These are phyloP conservation scores for Syrmaticus mikado DNA, from an alignment of 2,113 vertebrate genomes.

Conservation along the genomic window DNA sequence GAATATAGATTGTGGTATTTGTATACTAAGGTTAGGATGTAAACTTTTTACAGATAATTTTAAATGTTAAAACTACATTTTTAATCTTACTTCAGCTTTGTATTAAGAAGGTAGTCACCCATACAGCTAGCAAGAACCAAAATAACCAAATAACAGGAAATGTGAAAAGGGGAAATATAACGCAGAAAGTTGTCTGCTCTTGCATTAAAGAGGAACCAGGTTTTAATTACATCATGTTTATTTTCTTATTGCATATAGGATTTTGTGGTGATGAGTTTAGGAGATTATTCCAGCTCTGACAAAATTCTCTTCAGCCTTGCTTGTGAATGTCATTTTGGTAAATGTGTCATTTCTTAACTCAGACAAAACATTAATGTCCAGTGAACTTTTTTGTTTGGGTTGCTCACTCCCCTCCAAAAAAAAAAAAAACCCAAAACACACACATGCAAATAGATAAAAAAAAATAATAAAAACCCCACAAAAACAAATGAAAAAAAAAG, in stretches of 20 bases:
- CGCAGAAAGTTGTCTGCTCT: not conserved
- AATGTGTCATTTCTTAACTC: not conserved
- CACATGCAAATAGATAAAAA: not conserved
- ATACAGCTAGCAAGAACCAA: not conserved
- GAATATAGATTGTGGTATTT: not conserved
- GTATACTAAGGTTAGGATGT: not conserved
- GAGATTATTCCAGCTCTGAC: not conserved
- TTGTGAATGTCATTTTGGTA: not conserved
- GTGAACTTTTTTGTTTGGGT: not conserved
- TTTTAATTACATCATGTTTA: not conserved
- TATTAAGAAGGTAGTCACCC: not conserved
- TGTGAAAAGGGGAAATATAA: fast-evolving
- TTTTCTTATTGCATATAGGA: not conserved
- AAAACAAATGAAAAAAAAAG: not conserved
- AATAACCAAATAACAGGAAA: not conserved
- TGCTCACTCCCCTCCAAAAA: not conserved
- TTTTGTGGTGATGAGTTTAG: not conserved
- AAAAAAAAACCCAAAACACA: no score
- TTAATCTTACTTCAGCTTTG: not conserved
- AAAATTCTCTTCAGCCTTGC: not conserved
- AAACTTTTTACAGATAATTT: not conserved
- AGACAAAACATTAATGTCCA: not conserved
- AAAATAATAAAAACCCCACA: not conserved
- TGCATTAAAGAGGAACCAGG: not conserved
- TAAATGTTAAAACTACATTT: not conserved